Base-by-base conservation (phyloP, 1,140 invertebrate genomes). In the Apocrypta bakeri region DNA sequence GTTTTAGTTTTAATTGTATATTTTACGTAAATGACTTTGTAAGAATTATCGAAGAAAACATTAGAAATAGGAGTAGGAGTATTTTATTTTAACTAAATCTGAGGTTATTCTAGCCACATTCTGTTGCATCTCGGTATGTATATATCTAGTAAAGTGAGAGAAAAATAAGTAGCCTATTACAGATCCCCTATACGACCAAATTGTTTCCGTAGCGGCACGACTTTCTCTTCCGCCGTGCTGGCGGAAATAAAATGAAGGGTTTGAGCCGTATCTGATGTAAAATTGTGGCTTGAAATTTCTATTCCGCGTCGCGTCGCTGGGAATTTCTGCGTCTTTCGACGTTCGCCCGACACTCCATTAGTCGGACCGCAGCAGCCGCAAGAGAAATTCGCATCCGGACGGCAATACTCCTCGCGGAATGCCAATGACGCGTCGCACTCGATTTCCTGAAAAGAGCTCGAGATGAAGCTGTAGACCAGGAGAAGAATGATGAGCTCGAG, bases 401-500 rank as follows among this genome's bases (percentile, higher is more conserved):
- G 63, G 69, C 69, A 71, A 29, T 33, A 17, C 31, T 31, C 21
- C 29, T 71, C 69, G 27, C 31, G 14, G 69, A 71, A 71, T 71
- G 69, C 69, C 69, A n/a, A 71, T 71, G 69, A 71, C 69, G 69
- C 69, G 69, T 25, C 29, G 69, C 29, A 31, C 71, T 73, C n/a
- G 25, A 73, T 73, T 73, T 73, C 71, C 71, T 73, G 37, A 29
- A 68, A 31, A 68, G 64, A 29, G 17, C 48, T 56, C 33, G 33
- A 37, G 33, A 37, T n/a, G 48, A 56, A n/a, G 48, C 48, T 56
- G 14, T 56, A 21, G 7, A n/a, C 14, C 7, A 3, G 48, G 21
- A 7, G 48, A 56, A 56, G 48, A 56, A n/a, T n/a, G 48, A 56
- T n/a, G 48, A 56, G 48, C 48, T 0, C 48, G 21, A 9, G 33